A percentile compares a stretch with the other conserved stretches of the same genome.
These are phyloP conservation scores for Peromyscus nudipes DNA, from an alignment of 2,797 vertebrate species.

Conservation along the genomic window DNA sequence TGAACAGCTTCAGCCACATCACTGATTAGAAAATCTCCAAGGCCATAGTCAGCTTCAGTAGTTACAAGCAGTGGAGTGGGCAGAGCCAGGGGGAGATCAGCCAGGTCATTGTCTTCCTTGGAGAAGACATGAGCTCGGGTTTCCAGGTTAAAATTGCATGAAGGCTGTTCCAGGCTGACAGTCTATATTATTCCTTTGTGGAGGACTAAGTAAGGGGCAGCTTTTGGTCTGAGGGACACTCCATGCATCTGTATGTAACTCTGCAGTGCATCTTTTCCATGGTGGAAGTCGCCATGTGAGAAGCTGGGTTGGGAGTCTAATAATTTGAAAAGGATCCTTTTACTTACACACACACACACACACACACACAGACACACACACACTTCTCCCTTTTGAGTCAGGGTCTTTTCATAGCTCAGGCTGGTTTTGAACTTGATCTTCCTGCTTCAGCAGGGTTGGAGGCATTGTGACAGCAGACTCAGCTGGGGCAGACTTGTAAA, in stretches of 20 bases:
- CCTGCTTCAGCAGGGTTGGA: not conserved
- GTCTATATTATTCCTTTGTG: conserved; percentile 9
- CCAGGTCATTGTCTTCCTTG: not conserved
- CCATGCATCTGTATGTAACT: not conserved
- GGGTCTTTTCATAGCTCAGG: not conserved
- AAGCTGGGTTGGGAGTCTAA: not conserved
- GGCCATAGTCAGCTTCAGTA: not conserved
- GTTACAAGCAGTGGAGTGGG: not conserved
- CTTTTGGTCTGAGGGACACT: not conserved
- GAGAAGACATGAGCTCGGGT: not conserved
- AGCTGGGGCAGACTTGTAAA: not conserved
- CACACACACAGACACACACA: not conserved
- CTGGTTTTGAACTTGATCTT: not conserved
- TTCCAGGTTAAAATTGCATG: conserved; percentile 1
- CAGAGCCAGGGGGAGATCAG: not conserved
- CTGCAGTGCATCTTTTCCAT: not conserved
- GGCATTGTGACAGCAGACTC: not conserved
- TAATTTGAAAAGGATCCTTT: not conserved
- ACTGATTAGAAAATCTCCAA: not conserved
- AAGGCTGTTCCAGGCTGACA: not conserved
- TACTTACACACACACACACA: not conserved
- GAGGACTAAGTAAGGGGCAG: not conserved
- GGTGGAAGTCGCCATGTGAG: not conserved
- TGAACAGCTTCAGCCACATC: not conserved
- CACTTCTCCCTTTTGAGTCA: not conserved